Evolutionary conservation across 1,140 invertebrate species (phyloP).

Genomic region (Drosophila mauritiana): DNA sequence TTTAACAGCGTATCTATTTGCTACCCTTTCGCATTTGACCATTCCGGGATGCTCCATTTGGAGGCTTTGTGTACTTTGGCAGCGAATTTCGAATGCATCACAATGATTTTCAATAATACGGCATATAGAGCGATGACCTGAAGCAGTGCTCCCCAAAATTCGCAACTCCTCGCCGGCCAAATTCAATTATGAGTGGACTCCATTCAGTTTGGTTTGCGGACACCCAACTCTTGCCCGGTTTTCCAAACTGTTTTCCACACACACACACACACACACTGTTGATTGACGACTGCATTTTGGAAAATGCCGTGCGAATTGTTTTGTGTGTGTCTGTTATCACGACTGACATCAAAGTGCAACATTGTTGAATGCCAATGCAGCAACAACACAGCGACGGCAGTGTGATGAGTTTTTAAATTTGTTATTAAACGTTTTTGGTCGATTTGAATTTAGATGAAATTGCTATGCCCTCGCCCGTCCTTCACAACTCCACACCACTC

Average conservation of each 20-base stretch:
- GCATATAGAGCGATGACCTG: constrained; percentile 30
- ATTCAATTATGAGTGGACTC: constrained; percentile 73
- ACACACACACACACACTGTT: constrained; percentile 24
- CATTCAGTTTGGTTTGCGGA: constrained; percentile 24
- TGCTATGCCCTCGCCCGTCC: constrained; percentile 15
- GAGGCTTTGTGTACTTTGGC: constrained; percentile 16
- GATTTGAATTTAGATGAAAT: constrained; percentile 81
- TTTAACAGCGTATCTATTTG: too few species aligned
- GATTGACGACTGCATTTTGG: constrained; percentile 73
- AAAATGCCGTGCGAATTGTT: constrained; percentile 53
- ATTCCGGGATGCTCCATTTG: constrained; percentile 33
- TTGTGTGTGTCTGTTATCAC: constrained; percentile 35
- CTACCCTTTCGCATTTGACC: background rate
- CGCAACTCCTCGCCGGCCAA: constrained; percentile 30
- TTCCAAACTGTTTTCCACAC: constrained; percentile 8
- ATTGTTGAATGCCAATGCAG: constrained; percentile 28
- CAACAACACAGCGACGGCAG: constrained; percentile 7
- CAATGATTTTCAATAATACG: constrained; percentile 72
- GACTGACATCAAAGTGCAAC: constrained; percentile 59
- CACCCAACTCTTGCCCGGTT: constrained; percentile 8
- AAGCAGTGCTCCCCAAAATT: background rate
- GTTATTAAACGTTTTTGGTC: constrained; percentile 77
- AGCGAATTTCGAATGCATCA: constrained; percentile 38
- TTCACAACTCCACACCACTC: background rate
- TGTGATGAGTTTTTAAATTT: constrained; percentile 78